Conservation (phyloP, 2,797 vertebrate genomes). For the Emys orbicularis region DNA sequence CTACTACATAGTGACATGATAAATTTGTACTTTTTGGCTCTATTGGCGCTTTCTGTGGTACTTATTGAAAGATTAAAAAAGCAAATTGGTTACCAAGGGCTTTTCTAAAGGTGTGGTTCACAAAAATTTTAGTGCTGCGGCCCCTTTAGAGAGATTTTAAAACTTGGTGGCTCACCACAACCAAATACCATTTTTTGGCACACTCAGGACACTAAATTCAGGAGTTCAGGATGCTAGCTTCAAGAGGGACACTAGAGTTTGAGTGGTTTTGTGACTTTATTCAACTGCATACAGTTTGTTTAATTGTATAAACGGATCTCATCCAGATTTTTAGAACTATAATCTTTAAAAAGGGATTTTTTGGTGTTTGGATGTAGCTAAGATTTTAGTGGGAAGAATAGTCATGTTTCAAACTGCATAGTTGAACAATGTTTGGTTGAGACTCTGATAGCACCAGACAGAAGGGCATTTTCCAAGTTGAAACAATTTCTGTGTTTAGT, state of each 20-base stretch:
- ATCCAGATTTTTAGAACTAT: not conserved
- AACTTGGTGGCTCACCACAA: not conserved
- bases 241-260: not conserved
- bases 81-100: not conserved
- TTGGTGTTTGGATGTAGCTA: not conserved
- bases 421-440: not conserved
- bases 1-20: not conserved
- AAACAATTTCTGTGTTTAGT: not conserved
- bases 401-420: not conserved
- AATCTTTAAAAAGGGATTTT: not conserved
- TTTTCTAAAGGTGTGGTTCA: not conserved
- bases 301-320: not conserved
- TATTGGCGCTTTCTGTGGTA: not conserved
- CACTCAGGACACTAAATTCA: not conserved
- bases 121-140: not conserved
- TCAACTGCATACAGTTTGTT: not conserved
- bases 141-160: not conserved
- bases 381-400: not conserved
- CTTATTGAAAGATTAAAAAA: not conserved
- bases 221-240: not conserved
- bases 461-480: not conserved
- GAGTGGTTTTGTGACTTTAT: not conserved
- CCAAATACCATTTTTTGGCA: not conserved
- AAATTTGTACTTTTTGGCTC: not conserved
- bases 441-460: not conserved